Base-by-base conservation (phyloP, 1,140 invertebrate genomes). In the Reticulitermes speratus region DNA sequence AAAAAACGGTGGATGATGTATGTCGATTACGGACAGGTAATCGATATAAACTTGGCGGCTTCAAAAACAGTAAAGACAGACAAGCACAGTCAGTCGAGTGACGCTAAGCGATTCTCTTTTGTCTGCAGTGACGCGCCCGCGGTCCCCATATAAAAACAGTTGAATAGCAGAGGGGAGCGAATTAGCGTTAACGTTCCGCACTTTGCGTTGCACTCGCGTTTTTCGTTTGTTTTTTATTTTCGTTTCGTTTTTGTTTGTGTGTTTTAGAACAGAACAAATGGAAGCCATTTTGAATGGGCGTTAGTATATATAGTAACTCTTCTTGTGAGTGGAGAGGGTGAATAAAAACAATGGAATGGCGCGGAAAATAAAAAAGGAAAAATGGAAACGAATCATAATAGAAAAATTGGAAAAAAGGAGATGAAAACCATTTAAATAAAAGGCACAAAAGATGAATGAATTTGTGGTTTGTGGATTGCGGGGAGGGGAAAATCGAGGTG, bases 301-400 rank as follows among this genome's bases (percentile, higher is more conserved):
- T 75, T 75, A 30, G 65, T 75, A 75, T 75, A 75, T 75, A 75
- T 75, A 75, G 65, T 75, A 75, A 75, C 65, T 75, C 65, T 75
- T 75, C 65, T 75, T 75, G 65, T 75, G 65, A 75, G n/a, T 30
- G 65, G 25, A 75, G 65, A 75, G 65, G 65, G 65, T 16, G 65
- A 75, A 75, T 75, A 75, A 75, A 75, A 75, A 75, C 65, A 75
- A 75, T 75, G 65, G 65, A 75, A 75, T 75, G 65, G n/a, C 65
- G 7, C 65, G 65, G n/a, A 75, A 75, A 75, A 75, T 75, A 75
- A 75, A 75, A 75, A 75, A 75, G 65, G 65, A 75, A 75, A 75
- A 75, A 30, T 8, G 65, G 65, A 30, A 75, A 75, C 1, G 25
- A 75, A 75, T 75, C 65, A 75, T 75, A 75, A 75, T 75, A 75